phyloP scores from a whole-genome alignment of 1,140 invertebrate genomes.

The Harpegnathos saltator region DNA sequence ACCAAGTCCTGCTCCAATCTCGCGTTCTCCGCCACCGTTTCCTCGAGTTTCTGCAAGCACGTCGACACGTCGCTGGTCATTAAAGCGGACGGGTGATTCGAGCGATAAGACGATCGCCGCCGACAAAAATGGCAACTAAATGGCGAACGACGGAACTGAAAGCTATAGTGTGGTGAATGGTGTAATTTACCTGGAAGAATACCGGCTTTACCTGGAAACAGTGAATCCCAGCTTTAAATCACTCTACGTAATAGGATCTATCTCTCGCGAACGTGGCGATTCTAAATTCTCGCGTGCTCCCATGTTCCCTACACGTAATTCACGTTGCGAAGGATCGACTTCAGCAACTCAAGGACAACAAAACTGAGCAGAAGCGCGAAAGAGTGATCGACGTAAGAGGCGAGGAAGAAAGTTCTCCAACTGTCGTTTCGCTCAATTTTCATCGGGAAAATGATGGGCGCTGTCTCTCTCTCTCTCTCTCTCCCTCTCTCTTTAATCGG shows the following conservation, averaged over 20 bases:
- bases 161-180: slow-evolving; percentile 56
- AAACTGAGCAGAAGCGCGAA: slow-evolving; percentile 16
- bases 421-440: background rate
- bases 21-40: slow-evolving; percentile 95
- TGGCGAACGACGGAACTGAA: slow-evolving; percentile 53
- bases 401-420: too few relatives aligned
- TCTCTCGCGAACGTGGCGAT: slow-evolving; percentile 26
- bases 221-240: slow-evolving; percentile 74
- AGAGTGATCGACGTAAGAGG: background rate
- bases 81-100: too few relatives aligned
- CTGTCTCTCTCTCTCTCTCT: too few relatives aligned
- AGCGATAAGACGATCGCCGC: background rate
- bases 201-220: slow-evolving; percentile 80
- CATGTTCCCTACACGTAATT: slow-evolving; percentile 1
- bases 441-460: background rate
- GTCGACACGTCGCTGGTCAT: background rate
- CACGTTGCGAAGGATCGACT: slow-evolving; percentile 3
- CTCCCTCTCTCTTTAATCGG: background rate
- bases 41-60: slow-evolving; percentile 92
- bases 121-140: slow-evolving; percentile 49
- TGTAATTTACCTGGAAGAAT: slow-evolving; percentile 79
- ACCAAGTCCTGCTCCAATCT: slow-evolving; percentile 95
- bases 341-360: background rate
- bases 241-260: slow-evolving; percentile 27
- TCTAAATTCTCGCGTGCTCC: slow-evolving; percentile 4